These are phyloP conservation scores for Lamellibrachia luymesi DNA, from an alignment of 1,140 invertebrate species.

Conservation along the genomic window DNA sequence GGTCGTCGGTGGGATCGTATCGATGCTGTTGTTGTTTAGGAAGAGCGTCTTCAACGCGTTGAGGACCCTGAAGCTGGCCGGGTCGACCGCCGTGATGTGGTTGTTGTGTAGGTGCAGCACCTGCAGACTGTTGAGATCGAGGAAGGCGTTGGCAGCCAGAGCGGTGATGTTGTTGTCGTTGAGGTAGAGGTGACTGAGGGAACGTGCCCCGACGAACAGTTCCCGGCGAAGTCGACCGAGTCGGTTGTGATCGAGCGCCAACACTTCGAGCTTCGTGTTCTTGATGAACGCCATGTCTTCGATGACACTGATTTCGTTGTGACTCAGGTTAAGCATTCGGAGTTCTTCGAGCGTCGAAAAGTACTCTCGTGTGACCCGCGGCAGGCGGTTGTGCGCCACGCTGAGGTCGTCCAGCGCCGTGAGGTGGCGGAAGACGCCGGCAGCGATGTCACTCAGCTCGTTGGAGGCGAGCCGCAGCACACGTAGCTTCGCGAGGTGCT, in stretches of 20 bases:
- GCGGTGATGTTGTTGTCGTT: constrained; percentile 12
- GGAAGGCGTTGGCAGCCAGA: constrained; percentile 15
- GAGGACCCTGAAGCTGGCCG: constrained; percentile 2
- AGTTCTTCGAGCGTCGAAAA: constrained; percentile 6
- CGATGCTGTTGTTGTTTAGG: constrained; percentile 7
- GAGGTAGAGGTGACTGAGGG: background rate
- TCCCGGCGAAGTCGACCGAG: background rate
- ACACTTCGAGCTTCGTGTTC: background rate
- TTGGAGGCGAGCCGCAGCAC: background rate
- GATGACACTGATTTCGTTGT: constrained; percentile 17
- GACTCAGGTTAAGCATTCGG: constrained; percentile 15
- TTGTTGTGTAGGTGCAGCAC: constrained; percentile 19
- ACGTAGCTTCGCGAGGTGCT: background rate
- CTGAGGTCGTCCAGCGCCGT: constrained; percentile 7
- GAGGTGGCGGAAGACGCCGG: background rate
- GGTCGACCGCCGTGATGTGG: constrained; percentile 2
- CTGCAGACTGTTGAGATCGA: constrained; percentile 13
- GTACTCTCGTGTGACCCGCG: background rate
- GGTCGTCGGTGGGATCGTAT: background rate
- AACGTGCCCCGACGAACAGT: background rate
- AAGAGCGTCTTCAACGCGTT: background rate
- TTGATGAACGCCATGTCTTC: constrained; percentile 4
- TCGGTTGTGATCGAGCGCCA: background rate
- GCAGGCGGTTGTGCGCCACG: constrained; percentile 18
- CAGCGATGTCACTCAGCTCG: background rate